phyloP scores from a whole-genome alignment of 1,140 invertebrate species.

The Heliconius hermathena region DNA sequence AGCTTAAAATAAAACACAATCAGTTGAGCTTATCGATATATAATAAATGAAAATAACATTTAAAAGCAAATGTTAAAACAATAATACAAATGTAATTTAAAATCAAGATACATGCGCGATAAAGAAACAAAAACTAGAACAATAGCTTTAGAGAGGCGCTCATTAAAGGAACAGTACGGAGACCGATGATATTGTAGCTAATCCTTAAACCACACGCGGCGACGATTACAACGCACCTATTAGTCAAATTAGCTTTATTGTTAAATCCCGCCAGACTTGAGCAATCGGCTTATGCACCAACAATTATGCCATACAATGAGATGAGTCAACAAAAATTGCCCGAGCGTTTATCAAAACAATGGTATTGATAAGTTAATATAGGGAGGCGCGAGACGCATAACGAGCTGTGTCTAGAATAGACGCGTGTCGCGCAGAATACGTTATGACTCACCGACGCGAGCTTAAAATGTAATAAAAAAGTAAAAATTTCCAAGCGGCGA shows the following conservation, averaged over 20 bases:
- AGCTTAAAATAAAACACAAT: too few species aligned
- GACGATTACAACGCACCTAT: constrained; percentile 80
- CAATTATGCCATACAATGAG: constrained; percentile 76
- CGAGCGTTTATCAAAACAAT: constrained; percentile 80
- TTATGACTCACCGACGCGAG: constrained; percentile 60
- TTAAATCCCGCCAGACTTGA: constrained; percentile 65
- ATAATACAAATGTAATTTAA: constrained; percentile 47
- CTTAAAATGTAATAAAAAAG: constrained; percentile 57
- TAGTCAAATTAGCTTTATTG: constrained; percentile 81
- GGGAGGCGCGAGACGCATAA: constrained; percentile 65
- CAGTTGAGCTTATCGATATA: background rate
- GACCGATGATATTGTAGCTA: constrained; percentile 62
- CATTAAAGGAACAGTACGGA: constrained; percentile 63
- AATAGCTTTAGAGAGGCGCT: constrained; percentile 67
- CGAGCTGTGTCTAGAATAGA: constrained; percentile 37
- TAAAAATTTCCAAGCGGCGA: constrained; percentile 58
- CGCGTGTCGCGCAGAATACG: constrained; percentile 29
- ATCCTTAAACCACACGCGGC: constrained; percentile 78
- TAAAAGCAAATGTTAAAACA: constrained; percentile 29
- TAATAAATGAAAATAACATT: constrained; percentile 15
- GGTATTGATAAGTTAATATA: constrained; percentile 81
- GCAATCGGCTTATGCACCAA: constrained; percentile 72
- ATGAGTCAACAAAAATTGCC: constrained; percentile 78
- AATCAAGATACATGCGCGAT: constrained; percentile 42
- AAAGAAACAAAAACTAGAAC: constrained; percentile 63